Evolutionary conservation across 2,888 invertebrate species (phyloP).

Genomic region (Byasa hedistus): DNA sequence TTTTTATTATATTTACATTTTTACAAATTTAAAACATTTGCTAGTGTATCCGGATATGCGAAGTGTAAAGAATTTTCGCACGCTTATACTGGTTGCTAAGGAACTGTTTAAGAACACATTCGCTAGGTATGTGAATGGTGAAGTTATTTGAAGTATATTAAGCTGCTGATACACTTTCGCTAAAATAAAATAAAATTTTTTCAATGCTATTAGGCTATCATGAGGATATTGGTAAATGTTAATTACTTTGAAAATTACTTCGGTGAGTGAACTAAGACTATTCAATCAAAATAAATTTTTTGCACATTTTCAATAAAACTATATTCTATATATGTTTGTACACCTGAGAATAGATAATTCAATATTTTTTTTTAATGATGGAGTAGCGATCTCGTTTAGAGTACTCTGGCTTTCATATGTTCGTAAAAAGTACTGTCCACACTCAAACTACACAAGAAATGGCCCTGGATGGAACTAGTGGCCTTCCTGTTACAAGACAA

Average conservation of each 20-base stretch:
- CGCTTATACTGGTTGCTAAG: background rate
- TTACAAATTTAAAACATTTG: background rate
- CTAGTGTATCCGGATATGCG: background rate
- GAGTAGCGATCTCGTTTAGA: too few relatives aligned
- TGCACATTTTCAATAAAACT: too few relatives aligned
- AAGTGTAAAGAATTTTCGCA: constrained; percentile 14
- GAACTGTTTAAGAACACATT: constrained; percentile 7
- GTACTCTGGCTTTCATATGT: too few relatives aligned
- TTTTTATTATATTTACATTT: background rate
- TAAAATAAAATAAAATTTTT: background rate
- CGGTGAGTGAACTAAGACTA: too few relatives aligned
- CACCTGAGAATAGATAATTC: too few relatives aligned
- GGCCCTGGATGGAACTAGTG: too few relatives aligned
- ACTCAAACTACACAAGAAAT: too few relatives aligned
- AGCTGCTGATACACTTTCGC: constrained; percentile 2
- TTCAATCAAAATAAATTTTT: too few relatives aligned
- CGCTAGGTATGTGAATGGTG: constrained; percentile 13
- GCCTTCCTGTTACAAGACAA: too few relatives aligned
- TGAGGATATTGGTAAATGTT: background rate
- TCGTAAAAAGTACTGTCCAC: too few relatives aligned
- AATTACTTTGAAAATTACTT: background rate
- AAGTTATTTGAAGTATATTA: constrained; percentile 6
- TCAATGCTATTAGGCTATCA: background rate
- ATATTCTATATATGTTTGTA: too few relatives aligned
- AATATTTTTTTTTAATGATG: too few relatives aligned